Evolutionary conservation across 2,797 vertebrate species (phyloP).

Genomic region (Galaxias olidus): DNA sequence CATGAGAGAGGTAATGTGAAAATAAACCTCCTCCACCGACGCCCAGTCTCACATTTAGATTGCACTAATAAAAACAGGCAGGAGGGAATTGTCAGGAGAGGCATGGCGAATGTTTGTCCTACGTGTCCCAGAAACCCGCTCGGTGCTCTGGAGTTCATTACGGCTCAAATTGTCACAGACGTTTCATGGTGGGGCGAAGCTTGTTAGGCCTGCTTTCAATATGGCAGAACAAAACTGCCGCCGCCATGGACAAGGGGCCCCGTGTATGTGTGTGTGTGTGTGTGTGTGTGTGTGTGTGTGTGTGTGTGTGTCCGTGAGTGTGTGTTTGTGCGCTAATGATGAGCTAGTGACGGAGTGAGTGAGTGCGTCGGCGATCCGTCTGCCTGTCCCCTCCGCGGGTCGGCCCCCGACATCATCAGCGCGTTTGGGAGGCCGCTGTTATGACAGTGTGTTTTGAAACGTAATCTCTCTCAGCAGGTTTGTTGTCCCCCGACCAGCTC

Average conservation of each 20-base stretch:
- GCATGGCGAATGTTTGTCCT: conserved; percentile 55
- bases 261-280: conserved; percentile 38
- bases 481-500: neutral
- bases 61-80: conserved; percentile 43
- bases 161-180: conserved; percentile 14
- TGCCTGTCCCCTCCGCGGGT: too few relatives aligned
- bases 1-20: conserved; percentile 53
- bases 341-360: too few relatives aligned
- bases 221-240: conserved; percentile 1
- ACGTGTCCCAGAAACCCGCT: conserved; percentile 52
- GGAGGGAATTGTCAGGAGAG: conserved; percentile 37
- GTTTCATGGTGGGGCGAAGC: conserved; percentile 35
- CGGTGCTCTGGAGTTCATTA: conserved; percentile 65
- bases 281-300: conserved; percentile 19
- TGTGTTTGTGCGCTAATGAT: neutral
- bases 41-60: conserved; percentile 45
- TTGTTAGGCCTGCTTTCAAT: conserved; percentile 43
- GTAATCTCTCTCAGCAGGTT: conserved; percentile 52
- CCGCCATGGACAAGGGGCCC: conserved; percentile 20
- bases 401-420: too few relatives aligned
- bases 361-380: too few relatives aligned
- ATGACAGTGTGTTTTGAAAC: conserved; percentile 52
- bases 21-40: conserved; percentile 54
- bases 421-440: too few relatives aligned
- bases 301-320: neutral